phyloP scores from a whole-genome alignment of 2,888 invertebrate species.

The Phrixothrix hirtus region DNA sequence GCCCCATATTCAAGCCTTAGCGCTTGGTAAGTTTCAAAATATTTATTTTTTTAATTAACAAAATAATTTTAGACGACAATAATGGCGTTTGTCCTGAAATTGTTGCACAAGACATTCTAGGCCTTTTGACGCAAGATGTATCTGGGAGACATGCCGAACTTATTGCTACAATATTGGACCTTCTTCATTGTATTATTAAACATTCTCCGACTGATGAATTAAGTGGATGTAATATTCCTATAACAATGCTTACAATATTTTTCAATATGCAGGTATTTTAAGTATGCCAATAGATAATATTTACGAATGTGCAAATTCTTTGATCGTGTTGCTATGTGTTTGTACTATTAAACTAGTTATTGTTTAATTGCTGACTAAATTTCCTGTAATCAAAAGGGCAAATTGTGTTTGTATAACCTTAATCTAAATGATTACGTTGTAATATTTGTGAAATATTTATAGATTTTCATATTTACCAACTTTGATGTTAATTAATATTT shows the following conservation, averaged over 20 bases:
- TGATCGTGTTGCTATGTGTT: too few relatives aligned
- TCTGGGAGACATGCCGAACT: slow-evolving; percentile 53
- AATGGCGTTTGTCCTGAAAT: slow-evolving; percentile 54
- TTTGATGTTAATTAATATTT: too few relatives aligned
- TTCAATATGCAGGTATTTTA: slow-evolving; percentile 54
- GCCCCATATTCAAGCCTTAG: slow-evolving; percentile 55
- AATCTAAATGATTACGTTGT: too few relatives aligned
- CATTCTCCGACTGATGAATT: slow-evolving; percentile 57
- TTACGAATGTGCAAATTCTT: too few relatives aligned
- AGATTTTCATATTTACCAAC: too few relatives aligned
- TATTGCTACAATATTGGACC: slow-evolving; percentile 51
- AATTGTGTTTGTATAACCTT: too few relatives aligned
- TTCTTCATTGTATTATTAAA: slow-evolving; percentile 55
- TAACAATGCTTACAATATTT: slow-evolving; percentile 57
- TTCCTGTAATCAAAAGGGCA: too few relatives aligned
- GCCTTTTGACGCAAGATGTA: slow-evolving; percentile 56
- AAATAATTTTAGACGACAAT: slow-evolving; percentile 49
- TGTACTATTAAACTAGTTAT: too few relatives aligned
- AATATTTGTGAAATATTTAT: too few relatives aligned
- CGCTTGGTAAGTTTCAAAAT: slow-evolving; percentile 50
- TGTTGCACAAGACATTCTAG: slow-evolving; percentile 58
- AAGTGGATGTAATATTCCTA: slow-evolving; percentile 55
- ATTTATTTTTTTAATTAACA: background rate
- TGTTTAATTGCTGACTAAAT: too few relatives aligned
- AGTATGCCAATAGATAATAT: too few relatives aligned